Percentiles rank a stretch among this genome's conserved stretches.
These are phyloP conservation scores for Marasmarcha lunaedactyla DNA, from an alignment of 2,888 invertebrate species.

Conservation along the genomic window DNA sequence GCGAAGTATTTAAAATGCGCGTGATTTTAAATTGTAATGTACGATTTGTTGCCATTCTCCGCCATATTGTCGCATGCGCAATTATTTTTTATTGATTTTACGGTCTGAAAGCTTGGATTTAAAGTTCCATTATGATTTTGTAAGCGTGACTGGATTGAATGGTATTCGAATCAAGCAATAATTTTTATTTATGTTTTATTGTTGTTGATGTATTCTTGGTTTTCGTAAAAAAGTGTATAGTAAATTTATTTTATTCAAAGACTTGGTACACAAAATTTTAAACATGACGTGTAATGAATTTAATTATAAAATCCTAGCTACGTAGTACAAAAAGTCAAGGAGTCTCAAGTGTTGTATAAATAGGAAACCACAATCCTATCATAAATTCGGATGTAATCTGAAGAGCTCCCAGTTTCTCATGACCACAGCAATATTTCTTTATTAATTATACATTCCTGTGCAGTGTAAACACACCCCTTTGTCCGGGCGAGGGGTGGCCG, in stretches of 20 bases:
- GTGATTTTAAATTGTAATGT: conserved; percentile 5
- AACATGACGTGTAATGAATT: no score
- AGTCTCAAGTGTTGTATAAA: conserved; percentile 5
- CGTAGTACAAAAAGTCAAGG: background rate
- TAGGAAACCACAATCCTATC: conserved; percentile 13
- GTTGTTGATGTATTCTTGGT: no score
- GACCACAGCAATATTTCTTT: conserved; percentile 49
- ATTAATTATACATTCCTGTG: conserved; percentile 64
- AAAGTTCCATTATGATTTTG: conserved; percentile 5
- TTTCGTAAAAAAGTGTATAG: no score
- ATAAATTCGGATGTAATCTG: conserved; percentile 29
- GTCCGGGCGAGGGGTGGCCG: conserved; percentile 18
- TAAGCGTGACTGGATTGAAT: conserved; percentile 10
- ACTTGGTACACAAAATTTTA: no score
- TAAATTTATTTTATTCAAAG: no score
- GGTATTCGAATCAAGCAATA: conserved; percentile 3
- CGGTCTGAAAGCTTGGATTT: background rate
- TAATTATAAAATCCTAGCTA: no score
- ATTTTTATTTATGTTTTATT: no score
- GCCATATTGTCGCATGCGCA: background rate
- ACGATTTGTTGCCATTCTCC: conserved; percentile 16
- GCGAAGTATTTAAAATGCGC: conserved; percentile 22
- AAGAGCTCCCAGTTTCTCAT: conserved; percentile 49
- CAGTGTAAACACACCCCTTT: conserved; percentile 61
- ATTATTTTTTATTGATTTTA: conserved; percentile 1